These are phyloP conservation scores for Drosophila chauvacae DNA, from an alignment of 1,140 invertebrate genomes.

Conservation along the genomic window DNA sequence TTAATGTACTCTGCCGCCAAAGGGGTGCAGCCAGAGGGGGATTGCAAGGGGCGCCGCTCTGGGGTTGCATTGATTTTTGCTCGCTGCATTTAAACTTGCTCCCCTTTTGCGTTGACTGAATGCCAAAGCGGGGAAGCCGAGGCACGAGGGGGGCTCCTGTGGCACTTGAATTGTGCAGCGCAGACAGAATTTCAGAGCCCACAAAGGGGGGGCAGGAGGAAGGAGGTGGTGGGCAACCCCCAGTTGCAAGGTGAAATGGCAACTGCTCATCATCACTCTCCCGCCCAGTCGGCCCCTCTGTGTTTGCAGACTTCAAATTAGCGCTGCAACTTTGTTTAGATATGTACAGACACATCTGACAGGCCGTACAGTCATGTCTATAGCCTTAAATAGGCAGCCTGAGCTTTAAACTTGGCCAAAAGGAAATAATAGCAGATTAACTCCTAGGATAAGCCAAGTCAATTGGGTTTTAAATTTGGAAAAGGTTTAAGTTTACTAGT, in stretches of 20 bases:
- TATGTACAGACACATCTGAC: slow-evolving; percentile 37
- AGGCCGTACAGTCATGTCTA: slow-evolving; percentile 28
- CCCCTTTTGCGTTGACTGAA: slow-evolving; percentile 59
- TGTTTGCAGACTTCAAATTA: slow-evolving; percentile 69
- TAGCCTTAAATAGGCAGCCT: neutral
- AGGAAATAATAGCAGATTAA: neutral
- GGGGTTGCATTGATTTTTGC: slow-evolving; percentile 83
- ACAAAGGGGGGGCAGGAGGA: slow-evolving; percentile 17
- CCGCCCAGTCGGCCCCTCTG: slow-evolving; percentile 6
- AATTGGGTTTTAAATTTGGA: too few species aligned
- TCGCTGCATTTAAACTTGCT: slow-evolving; percentile 83
- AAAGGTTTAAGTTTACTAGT: neutral
- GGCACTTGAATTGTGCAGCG: slow-evolving; percentile 74
- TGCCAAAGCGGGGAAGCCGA: neutral
- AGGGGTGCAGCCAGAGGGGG: neutral
- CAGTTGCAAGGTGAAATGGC: slow-evolving; percentile 63
- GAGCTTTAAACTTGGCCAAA: neutral
- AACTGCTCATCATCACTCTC: slow-evolving; percentile 42
- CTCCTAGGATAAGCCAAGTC: neutral
- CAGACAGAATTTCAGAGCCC: slow-evolving; percentile 72
- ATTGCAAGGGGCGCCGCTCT: slow-evolving; percentile 42
- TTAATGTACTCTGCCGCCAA: slow-evolving; percentile 18
- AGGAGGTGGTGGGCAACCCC: neutral
- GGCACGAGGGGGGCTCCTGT: neutral
- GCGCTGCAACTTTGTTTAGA: slow-evolving; percentile 64